phyloP scores from a whole-genome alignment of 2,797 vertebrate species.

The Lerista edwardsae region DNA sequence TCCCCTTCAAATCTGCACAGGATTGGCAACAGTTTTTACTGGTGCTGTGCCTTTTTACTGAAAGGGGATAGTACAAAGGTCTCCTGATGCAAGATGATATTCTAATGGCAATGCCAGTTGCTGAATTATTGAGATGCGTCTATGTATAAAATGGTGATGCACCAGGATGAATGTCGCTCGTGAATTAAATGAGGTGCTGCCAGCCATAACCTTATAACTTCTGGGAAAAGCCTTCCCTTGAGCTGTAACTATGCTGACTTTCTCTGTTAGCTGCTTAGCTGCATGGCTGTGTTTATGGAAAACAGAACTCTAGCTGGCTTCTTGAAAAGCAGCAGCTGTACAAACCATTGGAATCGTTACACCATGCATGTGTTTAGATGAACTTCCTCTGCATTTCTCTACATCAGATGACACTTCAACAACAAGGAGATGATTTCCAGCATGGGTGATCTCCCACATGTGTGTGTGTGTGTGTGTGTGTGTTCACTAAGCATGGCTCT shows the following conservation, averaged over 20 bases:
- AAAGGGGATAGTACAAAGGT: not conserved
- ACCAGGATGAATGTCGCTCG: not conserved
- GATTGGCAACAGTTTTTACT: slow-evolving; percentile 7
- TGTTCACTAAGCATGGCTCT: no score
- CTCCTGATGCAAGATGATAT: not conserved
- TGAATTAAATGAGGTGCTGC: not conserved
- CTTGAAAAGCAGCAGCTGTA: not conserved
- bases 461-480: no score
- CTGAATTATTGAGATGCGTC: slow-evolving; percentile 19
- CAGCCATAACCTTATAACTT: not conserved
- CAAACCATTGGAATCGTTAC: no score
- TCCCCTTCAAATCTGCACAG: not conserved
- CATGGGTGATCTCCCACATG: no score
- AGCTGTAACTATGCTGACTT: not conserved
- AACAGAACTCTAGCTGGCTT: not conserved
- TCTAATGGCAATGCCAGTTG: not conserved
- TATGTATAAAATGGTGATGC: not conserved
- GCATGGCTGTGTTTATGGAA: not conserved
- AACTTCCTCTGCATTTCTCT: no score
- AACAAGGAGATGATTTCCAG: no score
- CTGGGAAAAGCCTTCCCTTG: not conserved
- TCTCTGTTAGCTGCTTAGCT: not conserved
- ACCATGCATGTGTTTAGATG: no score
- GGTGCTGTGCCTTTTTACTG: slow-evolving; percentile 13
- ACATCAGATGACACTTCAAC: not conserved